phyloP scores from a whole-genome alignment of 2,888 invertebrate species.

The Sinelater perroti region DNA sequence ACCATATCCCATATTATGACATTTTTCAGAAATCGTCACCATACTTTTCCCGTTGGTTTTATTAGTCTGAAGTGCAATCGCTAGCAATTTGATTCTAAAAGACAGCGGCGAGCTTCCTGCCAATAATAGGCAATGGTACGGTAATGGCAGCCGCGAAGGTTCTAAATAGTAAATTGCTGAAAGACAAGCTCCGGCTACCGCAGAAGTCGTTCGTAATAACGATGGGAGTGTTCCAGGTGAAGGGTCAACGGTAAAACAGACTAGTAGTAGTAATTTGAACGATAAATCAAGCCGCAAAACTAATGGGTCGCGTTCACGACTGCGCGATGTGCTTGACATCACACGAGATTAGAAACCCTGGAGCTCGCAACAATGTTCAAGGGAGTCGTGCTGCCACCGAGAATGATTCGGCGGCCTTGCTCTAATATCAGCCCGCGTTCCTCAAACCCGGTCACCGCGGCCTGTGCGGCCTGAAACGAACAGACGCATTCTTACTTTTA shows the following conservation, averaged over 20 bases:
- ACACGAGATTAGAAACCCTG: constrained; percentile 12
- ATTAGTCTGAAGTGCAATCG: no score
- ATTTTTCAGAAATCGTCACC: no score
- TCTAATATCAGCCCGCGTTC: constrained; percentile 2
- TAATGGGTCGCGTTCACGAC: constrained; percentile 17
- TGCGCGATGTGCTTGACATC: constrained; percentile 16
- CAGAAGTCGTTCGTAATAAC: constrained; percentile 18
- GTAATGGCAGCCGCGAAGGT: neutral
- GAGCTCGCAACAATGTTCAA: neutral
- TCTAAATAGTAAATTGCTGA: constrained; percentile 20
- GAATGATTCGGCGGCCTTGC: neutral
- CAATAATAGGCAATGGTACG: neutral
- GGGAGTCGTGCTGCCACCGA: neutral
- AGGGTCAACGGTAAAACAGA: constrained; percentile 25
- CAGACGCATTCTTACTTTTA: constrained; percentile 9
- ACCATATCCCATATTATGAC: no score
- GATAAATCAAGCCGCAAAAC: constrained; percentile 25
- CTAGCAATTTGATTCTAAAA: no score
- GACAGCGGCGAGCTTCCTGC: neutral
- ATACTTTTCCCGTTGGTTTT: no score
- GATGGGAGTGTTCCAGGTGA: constrained; percentile 27
- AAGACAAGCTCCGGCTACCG: constrained; percentile 12
- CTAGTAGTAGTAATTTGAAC: constrained; percentile 26
- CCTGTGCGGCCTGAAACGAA: neutral
- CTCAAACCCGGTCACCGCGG: constrained; percentile 1